A percentile compares a stretch with the other conserved stretches of the same genome.
Evolutionary conservation across 2,888 invertebrate species (phyloP).

Genomic region (Cyaniris semiargus): DNA sequence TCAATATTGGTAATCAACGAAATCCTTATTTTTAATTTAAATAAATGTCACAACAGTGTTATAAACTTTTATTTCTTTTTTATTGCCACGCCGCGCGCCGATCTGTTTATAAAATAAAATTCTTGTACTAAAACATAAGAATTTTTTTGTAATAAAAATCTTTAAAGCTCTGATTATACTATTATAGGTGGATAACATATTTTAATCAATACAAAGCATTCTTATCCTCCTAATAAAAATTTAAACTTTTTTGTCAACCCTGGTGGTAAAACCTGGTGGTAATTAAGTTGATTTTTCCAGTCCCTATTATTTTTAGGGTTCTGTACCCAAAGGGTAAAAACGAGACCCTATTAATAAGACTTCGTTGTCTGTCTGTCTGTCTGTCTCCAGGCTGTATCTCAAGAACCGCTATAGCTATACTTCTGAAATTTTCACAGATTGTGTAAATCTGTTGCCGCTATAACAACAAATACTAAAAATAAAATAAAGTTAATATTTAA

Average conservation of each 20-base stretch:
- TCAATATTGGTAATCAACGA: conserved; percentile 6
- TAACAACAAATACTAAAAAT: too few relatives aligned
- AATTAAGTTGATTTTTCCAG: background rate
- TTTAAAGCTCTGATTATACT: background rate
- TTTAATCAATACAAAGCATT: background rate
- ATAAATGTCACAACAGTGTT: conserved; percentile 20
- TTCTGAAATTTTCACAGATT: too few relatives aligned
- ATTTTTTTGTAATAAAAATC: conserved; percentile 6
- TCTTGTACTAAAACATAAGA: background rate
- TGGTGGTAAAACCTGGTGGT: background rate
- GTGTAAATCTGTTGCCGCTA: too few relatives aligned
- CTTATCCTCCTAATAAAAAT: background rate
- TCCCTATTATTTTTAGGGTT: too few relatives aligned
- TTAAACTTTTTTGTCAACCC: background rate
- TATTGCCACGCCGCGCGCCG: conserved; percentile 3
- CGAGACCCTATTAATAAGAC: too few relatives aligned
- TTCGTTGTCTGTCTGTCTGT: too few relatives aligned
- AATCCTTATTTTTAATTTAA: conserved; percentile 16
- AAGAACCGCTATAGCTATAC: too few relatives aligned
- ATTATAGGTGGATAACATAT: background rate
- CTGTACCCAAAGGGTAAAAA: too few relatives aligned
- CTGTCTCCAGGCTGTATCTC: too few relatives aligned
- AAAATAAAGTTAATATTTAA: too few relatives aligned
- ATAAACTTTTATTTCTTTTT: conserved; percentile 30
- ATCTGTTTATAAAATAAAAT: conserved; percentile 11